Percentiles rank a stretch among this genome's conserved stretches.
Conservation (phyloP, 2,113 vertebrate species). For the Leptocoma aspasia region DNA sequence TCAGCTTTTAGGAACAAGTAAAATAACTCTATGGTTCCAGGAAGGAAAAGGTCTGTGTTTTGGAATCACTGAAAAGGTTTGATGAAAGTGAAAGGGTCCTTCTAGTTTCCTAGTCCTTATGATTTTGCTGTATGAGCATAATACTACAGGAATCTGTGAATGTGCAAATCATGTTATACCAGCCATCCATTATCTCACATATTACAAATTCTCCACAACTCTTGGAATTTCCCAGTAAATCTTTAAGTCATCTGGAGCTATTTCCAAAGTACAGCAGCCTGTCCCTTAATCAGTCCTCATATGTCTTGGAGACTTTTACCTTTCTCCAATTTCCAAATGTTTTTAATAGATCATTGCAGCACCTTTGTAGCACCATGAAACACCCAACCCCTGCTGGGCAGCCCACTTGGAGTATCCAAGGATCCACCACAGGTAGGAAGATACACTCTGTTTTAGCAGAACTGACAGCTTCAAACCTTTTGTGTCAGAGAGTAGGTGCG, state of each 20-base stretch:
- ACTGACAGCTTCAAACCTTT: neutral
- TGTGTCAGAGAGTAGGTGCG: neutral
- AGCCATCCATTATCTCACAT: neutral
- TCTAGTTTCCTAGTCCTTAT: neutral
- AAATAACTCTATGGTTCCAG: neutral
- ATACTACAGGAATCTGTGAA: neutral
- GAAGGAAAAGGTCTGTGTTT: neutral
- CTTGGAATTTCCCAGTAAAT: neutral
- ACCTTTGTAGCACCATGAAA: neutral
- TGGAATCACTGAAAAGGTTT: neutral
- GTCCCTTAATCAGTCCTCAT: neutral
- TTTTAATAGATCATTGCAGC: neutral
- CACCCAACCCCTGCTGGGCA: neutral
- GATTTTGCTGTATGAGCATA: neutral
- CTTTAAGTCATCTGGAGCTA: neutral
- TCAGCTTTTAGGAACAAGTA: neutral
- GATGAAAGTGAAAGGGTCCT: neutral
- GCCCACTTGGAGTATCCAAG: rapidly evolving
- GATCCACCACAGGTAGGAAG: neutral
- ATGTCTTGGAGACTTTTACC: neutral
- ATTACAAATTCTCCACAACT: neutral
- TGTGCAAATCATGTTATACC: neutral
- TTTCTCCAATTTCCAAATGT: neutral
- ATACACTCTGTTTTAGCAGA: neutral
- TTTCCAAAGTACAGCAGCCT: neutral